A percentile compares a stretch with the other conserved stretches of the same genome.
These are phyloP conservation scores for Neosalanx taihuensis DNA, from an alignment of 2,797 vertebrate species.

Conservation along the genomic window DNA sequence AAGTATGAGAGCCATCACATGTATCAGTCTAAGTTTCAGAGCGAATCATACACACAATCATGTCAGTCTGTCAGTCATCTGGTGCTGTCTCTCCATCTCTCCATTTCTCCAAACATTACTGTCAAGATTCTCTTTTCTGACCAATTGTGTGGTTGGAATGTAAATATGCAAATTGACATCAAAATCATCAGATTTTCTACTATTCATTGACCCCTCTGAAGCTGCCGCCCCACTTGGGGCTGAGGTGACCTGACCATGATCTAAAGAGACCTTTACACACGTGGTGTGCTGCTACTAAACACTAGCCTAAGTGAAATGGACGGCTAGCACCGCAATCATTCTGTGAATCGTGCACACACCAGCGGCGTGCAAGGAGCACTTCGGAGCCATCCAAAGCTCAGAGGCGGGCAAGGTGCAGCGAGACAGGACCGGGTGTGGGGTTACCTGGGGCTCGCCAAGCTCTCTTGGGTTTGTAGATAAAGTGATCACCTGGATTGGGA, in stretches of 20 bases:
- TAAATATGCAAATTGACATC: not conserved
- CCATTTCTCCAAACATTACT: not conserved
- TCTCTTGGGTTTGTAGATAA: constrained; percentile 97
- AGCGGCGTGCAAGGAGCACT: constrained; percentile 63
- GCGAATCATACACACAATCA: not conserved
- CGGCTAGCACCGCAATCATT: constrained; percentile 53
- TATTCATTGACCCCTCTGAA: too few relatives aligned
- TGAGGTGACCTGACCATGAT: constrained; percentile 33
- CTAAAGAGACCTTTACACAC: constrained; percentile 28
- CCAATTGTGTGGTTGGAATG: constrained; percentile 17
- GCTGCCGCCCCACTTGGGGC: constrained; percentile 20
- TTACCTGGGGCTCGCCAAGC: constrained; percentile 90
- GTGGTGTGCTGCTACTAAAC: constrained; percentile 41
- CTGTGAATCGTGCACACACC: constrained; percentile 63
- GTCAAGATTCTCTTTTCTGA: not conserved
- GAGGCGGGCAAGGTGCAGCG: constrained; percentile 67
- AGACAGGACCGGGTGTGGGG: constrained; percentile 51
- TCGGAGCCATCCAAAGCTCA: constrained; percentile 73
- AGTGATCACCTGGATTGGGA: constrained; percentile 98
- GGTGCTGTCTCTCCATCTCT: not conserved
- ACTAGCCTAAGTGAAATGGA: constrained; percentile 51
- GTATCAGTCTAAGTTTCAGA: constrained; percentile 34
- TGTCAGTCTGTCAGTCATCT: not conserved
- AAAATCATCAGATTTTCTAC: not conserved
- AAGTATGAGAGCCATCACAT: constrained; percentile 39